Base-by-base conservation (phyloP, 1,140 invertebrate genomes). In the Drosophila ananassae region DNA sequence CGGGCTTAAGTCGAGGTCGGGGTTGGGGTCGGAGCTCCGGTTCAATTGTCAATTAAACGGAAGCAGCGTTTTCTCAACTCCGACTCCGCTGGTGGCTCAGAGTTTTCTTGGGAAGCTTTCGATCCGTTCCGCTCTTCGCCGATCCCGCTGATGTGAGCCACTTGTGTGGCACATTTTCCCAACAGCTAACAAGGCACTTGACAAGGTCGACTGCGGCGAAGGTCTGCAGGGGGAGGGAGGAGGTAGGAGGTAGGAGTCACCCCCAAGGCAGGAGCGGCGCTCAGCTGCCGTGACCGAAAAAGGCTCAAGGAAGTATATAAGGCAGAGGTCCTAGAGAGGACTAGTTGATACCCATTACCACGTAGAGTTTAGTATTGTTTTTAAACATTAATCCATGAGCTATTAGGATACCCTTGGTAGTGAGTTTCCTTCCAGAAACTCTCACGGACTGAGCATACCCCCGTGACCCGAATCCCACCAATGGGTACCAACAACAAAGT, bases 71-170 rank as follows among this genome's bases (percentile, higher is more conserved):
- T 73, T 59, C 60, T 80, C 59, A 89, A 89, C 83, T 89, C 79
- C 83, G 83, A 89, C 48, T 53, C 39, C 44, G 41, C 41, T 21
- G 41, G 41, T 44, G 41, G 41, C 56, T 77, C 53, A 55, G 25
- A 41, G 22, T 66, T 68, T 76, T 78, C 71, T 85, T 81, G 80
- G 77, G 76, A 84, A 79, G 62, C 48, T 60, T 37, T 52, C 56
- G 13, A 32, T 54, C 58, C 53, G 10, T 50, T 53, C 47, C 34
- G 32, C 46, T 25, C 44, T 41, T 21, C 53, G 67, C 56, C 67
- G 24, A 21, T 67, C 89, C 89, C 89, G 90, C 90, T 91, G 89
- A 89, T 91, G 90, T 87, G 90, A 91, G 89, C 89, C 89, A 91
- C 90, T 91, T 91, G 89, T 91, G 81, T 82, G 83, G 83, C 83